Conservation (phyloP, 2,888 invertebrate genomes). For the Nemotelus pantherinus region DNA sequence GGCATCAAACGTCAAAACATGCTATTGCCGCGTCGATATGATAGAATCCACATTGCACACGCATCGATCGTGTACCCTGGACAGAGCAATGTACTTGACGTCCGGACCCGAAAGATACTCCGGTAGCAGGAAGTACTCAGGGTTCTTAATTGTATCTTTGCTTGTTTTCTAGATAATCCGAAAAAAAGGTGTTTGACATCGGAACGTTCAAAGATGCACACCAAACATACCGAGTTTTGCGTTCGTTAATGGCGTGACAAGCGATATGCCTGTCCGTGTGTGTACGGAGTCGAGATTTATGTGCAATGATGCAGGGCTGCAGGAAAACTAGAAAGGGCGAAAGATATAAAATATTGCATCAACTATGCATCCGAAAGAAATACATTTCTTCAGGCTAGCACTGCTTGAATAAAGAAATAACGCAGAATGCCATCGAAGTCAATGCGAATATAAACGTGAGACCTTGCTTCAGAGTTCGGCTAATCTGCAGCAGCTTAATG, state of each 20-base stretch:
- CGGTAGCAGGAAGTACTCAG: conserved; percentile 37
- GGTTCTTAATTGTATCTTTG: conserved; percentile 1
- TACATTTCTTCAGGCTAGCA: too few relatives aligned
- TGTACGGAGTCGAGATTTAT: too few relatives aligned
- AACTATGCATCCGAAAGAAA: too few relatives aligned
- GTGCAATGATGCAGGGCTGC: too few relatives aligned
- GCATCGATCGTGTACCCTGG: neutral
- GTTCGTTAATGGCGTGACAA: neutral
- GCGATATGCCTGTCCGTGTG: too few relatives aligned
- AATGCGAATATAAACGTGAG: too few relatives aligned
- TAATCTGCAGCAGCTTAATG: neutral
- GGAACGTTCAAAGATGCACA: conserved; percentile 10
- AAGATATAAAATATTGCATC: too few relatives aligned
- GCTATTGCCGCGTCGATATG: conserved; percentile 29
- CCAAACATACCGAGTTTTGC: neutral
- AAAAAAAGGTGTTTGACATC: neutral
- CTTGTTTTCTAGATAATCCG: conserved; percentile 12
- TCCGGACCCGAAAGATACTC: neutral
- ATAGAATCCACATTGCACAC: conserved; percentile 39
- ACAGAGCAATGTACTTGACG: neutral
- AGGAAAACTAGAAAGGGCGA: too few relatives aligned
- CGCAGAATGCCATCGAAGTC: too few relatives aligned
- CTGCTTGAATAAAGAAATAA: too few relatives aligned
- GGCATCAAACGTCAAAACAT: conserved; percentile 35
- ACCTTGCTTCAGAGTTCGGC: too few relatives aligned